Evolutionary conservation across 2,888 invertebrate genomes (phyloP), one percentile per base, ranked within the genome.

Genomic region (Alloscopus bannaensis): DNA sequence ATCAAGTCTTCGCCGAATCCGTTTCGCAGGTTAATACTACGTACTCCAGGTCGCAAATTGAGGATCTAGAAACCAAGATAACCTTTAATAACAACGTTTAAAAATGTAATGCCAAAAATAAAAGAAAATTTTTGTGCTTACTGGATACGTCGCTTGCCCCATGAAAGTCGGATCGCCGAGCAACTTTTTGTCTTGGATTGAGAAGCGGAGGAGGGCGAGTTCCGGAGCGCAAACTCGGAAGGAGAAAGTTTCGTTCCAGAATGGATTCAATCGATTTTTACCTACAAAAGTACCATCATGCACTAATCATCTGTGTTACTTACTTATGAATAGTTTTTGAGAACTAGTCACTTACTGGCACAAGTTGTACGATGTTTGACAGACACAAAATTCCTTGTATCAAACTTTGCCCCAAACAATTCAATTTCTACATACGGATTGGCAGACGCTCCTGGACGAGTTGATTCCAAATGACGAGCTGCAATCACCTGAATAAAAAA

Each of bases 121-220:
- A 45, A 45, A 45, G 4, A n/a, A 45, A 3, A 18, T 45, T 45
- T 4, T 45, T 81, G 89, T 88, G 88, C 89, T 89, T 86, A 97
- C 91, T 0, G 98, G 97, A 89, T 93, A 97, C 13, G 96, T 95
- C 50, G 97, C 96, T 89, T 99, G 99, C 0, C 98, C 98, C 77
- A 98, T 94, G 88, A 98, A 97, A 96, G 13, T 93, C 94, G 87
- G 98, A 98, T 0, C 97, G 97, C 89, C 99, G 98, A 99, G 98
- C 90, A 97, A 95, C 88, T 99, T 99, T 88, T 97, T 98, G 88
- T 97, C 97, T 88, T 95, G 94, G 0, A 97, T 94, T 42, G 94
- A 91, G 88, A 98, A 98, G 36, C 97, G 91, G 60, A 96, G 89
- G 36, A 98, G 88, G 0, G 97, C 96, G 87, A 96, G 91, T 64